Base-by-base conservation (phyloP, 2,797 vertebrate genomes). In the Spinibarbus caldwelli region DNA sequence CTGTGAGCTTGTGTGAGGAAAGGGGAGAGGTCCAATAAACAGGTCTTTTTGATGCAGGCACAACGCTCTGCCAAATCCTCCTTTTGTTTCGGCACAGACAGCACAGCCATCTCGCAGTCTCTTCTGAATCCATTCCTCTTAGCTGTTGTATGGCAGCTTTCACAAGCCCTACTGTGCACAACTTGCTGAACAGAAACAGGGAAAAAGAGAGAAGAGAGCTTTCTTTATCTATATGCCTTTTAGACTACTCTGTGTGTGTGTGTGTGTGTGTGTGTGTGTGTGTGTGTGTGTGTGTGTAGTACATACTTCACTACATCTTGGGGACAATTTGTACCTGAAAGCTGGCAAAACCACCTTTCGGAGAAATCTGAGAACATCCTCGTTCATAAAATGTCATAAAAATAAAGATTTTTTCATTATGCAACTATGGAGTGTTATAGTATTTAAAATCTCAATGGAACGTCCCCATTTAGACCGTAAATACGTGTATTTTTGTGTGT, bases 81-180 rank as follows among this genome's bases (percentile, higher is more conserved):
- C 87, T 91, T 95, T 95, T 95, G 95, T 95, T 90, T 94, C 83
- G 80, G 90, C 73, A 89, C 92, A 90, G 92, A 94, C 91, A 92
- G 92, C 92, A 82, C 92, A 90, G 92, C 92, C 92, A 90, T 91
- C 93, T 82, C 88, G 85, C 90, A 94, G 93, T 93, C 94, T 91
- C 89, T 89, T 89, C 85, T 92, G 90, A 93, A 89, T 91, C 91
- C 91, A 84, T 88, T 81, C 91, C 93, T 91, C 92, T 89, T 79
- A 86, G 91, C 90, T 90, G 91, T 70, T 89, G 90, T 68, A 87
- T 88, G 90, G 85, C 89, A 91, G 92, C 91, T 90, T 93, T 95
- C 92, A 94, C 88, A 90, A 87, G 88, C 86, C 81, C 90, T 87
- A 10, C 80, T 91, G 93, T 88, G 91, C 92, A 87, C 54, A 62